A percentile compares a stretch with the other conserved stretches of the same genome.
These are phyloP conservation scores for Lethenteron reissneri DNA, from an alignment of 2,113 vertebrate genomes.

Conservation along the genomic window DNA sequence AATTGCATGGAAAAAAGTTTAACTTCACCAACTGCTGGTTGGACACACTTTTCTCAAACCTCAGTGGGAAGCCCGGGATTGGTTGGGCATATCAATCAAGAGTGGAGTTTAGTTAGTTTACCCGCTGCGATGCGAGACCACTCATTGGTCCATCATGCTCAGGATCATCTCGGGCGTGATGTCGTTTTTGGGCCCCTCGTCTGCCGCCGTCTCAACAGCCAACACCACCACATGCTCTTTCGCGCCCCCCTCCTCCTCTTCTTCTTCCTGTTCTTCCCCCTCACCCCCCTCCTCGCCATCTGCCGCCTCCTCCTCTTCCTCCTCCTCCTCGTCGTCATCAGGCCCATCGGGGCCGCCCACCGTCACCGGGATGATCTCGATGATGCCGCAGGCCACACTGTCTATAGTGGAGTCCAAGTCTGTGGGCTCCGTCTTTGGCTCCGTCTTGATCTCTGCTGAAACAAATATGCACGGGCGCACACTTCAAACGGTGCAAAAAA, in stretches of 20 bases:
- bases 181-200: background rate
- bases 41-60: too few species aligned
- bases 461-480: too few species aligned
- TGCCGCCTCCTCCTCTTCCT: constrained; percentile 11
- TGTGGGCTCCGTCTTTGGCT: background rate
- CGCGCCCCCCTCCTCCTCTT: background rate
- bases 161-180: constrained; percentile 14
- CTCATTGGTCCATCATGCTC: constrained; percentile 12
- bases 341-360: background rate
- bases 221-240: background rate
- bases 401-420: constrained; percentile 3
- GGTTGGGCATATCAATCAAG: too few species aligned
- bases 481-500: too few species aligned
- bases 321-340: constrained; percentile 18
- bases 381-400: constrained; percentile 1
- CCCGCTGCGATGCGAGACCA: too few species aligned
- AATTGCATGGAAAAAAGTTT: too few species aligned
- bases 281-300: background rate
- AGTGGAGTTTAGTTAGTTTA: too few species aligned
- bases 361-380: constrained; percentile 4
- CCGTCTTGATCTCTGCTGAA: background rate
- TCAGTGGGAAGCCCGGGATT: too few species aligned
- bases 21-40: too few species aligned
- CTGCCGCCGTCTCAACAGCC: background rate
- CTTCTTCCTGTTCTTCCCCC: constrained; percentile 7